Conservation (phyloP, 2,888 invertebrate genomes). For the Pegoplata infirma region DNA sequence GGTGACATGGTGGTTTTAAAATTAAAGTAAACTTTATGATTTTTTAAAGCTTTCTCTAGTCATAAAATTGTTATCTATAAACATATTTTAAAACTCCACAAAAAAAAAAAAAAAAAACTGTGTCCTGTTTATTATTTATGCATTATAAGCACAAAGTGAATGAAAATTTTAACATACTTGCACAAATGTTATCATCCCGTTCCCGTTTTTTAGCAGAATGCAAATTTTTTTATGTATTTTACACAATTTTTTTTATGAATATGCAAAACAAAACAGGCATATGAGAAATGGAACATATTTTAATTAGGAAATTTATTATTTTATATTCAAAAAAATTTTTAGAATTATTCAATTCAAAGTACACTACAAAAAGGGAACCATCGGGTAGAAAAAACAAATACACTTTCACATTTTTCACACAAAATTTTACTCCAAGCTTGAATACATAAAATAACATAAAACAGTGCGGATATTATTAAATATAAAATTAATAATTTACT, state of each 20-base stretch:
- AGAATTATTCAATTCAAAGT: no score
- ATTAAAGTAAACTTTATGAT: not conserved
- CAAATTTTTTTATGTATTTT: not conserved
- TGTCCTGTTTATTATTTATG: conserved; percentile 50
- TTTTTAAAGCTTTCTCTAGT: not conserved
- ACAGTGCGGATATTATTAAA: no score
- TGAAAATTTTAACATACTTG: conserved; percentile 33
- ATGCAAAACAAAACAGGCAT: not conserved
- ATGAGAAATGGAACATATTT: not conserved
- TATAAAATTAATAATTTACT: no score
- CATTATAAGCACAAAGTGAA: conserved; percentile 49
- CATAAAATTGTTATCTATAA: not conserved
- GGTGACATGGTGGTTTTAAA: not conserved
- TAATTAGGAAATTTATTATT: not conserved
- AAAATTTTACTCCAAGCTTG: no score
- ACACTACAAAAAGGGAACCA: no score
- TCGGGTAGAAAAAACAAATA: no score
- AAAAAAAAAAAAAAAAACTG: conserved; percentile 4
- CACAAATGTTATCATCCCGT: not conserved
- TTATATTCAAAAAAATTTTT: no score
- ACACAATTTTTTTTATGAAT: not conserved
- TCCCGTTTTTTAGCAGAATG: not conserved
- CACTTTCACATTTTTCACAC: no score
- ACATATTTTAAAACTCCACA: conserved; percentile 9
- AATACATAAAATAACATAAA: no score